Evolutionary conservation across 1,140 invertebrate species (phyloP), one percentile per base, ranked within the genome.

Genomic region (Anastrepha ludens): DNA sequence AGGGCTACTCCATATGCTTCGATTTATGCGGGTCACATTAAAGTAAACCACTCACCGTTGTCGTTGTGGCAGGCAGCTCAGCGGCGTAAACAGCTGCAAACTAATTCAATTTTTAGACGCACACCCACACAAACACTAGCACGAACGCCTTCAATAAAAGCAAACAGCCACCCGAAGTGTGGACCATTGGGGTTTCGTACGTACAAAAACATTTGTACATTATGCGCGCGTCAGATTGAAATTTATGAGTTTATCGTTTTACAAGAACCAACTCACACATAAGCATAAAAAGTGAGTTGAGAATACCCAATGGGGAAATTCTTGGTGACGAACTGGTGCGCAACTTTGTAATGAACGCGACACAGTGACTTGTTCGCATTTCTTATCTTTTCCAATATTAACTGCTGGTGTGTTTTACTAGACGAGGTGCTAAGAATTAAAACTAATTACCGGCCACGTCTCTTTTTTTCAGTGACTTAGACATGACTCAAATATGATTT

Each of bases 241-340:
- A 74, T 74, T 74, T 74, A 74, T 74, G 67, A 74, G 67, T 17
- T 74, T 74, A 41, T 74, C 67, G 44, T 74, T 74, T 47, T 74
- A 74, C 67, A 47, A 74, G 11, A 41, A 74, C 41, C 41, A 1
- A 44, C 41, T 7, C 4, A 47, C 6, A 70, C 67, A 47, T 11
- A 74, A 3, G 41, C 15, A 47, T 47, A 74, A 44, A 13, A 29
- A 29, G 29, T 29, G 29, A 29, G 29, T 29, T 29, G 29, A 29
- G 29, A 0, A 29, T 29, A 29, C 29, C 29, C 29, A 29, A 29
- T 1, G 29, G 29, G 29, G 29, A 29, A 29, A 29, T 29, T 29
- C 29, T 29, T 1, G 29, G 29, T 29, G 29, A 29, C 29, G 29
- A 29, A 29, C 29, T 29, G 29, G 29, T 29, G 29, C 29, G 29